phyloP scores from a whole-genome alignment of 2,113 vertebrate species.

The Plotosus lineatus region DNA sequence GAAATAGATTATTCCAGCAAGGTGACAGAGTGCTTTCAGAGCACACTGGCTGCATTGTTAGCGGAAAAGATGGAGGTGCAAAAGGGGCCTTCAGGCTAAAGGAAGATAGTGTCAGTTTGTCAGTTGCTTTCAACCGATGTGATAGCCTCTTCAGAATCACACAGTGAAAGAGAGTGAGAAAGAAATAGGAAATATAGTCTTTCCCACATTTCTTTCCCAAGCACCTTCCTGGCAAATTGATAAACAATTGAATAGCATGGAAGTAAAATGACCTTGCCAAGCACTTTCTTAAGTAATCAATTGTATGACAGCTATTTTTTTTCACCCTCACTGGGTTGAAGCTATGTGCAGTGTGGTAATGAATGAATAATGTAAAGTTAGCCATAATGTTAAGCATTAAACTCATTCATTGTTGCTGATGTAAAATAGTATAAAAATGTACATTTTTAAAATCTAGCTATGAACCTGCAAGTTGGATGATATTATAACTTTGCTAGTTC shows the following conservation, averaged over 20 bases:
- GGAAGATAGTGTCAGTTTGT: slow-evolving; percentile 57
- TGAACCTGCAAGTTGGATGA: no score
- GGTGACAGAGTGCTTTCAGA: slow-evolving; percentile 55
- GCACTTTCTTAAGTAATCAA: not conserved
- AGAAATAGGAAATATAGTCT: not conserved
- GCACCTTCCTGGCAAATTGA: not conserved
- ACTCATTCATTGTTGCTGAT: not conserved
- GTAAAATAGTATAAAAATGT: not conserved
- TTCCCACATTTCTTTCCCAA: not conserved
- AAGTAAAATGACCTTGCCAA: not conserved
- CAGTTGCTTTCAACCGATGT: slow-evolving; percentile 43
- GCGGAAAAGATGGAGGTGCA: slow-evolving; percentile 47
- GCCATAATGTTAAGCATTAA: not conserved
- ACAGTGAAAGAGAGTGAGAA: not conserved
- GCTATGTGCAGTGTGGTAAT: not conserved
- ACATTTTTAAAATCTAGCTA: not conserved
- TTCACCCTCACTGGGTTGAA: not conserved
- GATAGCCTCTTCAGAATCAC: slow-evolving; percentile 41
- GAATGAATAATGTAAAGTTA: not conserved
- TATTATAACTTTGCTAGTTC: not conserved
- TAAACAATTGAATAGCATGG: slow-evolving; percentile 9
- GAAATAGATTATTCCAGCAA: slow-evolving; percentile 50
- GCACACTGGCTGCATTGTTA: slow-evolving; percentile 50
- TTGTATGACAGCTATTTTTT: slow-evolving; percentile 1
- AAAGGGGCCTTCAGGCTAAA: slow-evolving; percentile 47